These are phyloP conservation scores for Ataeniobius toweri DNA, from an alignment of 2,797 vertebrate species.

Conservation along the genomic window DNA sequence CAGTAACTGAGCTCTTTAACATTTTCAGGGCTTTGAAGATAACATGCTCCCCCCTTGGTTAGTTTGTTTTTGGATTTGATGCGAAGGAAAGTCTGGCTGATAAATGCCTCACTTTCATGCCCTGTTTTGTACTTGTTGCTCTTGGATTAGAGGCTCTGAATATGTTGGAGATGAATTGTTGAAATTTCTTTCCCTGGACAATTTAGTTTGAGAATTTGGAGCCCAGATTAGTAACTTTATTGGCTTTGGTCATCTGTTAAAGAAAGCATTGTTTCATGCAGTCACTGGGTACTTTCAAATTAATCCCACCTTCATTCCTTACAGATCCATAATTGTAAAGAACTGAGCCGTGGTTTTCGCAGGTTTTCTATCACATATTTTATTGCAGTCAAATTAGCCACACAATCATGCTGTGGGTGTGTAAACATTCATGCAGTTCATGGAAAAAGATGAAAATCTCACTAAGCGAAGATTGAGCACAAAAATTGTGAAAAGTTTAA, in stretches of 20 bases:
- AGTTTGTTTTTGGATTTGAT: slow-evolving; percentile 55
- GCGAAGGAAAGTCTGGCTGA: slow-evolving; percentile 62
- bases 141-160: slow-evolving; percentile 65
- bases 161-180: slow-evolving; percentile 63
- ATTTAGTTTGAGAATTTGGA: slow-evolving; percentile 27
- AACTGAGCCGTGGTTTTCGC: background rate
- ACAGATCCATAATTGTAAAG: background rate
- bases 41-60: slow-evolving; percentile 56
- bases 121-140: slow-evolving; percentile 68
- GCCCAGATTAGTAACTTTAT: background rate
- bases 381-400: background rate
- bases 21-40: slow-evolving; percentile 75
- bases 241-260: background rate
- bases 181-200: slow-evolving; percentile 42
- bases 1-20: slow-evolving; percentile 73
- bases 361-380: background rate
- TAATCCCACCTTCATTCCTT: background rate
- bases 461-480: background rate
- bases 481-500: background rate
- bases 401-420: slow-evolving; percentile 4
- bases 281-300: background rate
- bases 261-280: background rate
- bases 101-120: slow-evolving; percentile 71
- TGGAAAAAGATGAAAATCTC: background rate
- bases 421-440: background rate